Evolutionary conservation across 2,113 vertebrate species (phyloP), one percentile per base, ranked within the genome.

Genomic region (Larimichthys crocea): DNA sequence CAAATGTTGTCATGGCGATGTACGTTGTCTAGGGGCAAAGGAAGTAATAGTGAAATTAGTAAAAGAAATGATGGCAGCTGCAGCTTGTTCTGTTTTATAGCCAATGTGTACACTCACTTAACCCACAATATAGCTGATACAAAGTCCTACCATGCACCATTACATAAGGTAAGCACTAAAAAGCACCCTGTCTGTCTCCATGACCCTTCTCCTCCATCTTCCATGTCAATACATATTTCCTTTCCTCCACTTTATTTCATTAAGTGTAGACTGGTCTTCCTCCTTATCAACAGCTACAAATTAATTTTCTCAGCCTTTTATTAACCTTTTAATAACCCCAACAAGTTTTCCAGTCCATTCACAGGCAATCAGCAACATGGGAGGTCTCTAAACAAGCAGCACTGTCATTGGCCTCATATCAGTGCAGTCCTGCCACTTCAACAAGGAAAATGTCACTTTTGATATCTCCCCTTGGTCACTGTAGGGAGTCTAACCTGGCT

Each of bases 381-480:
- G 85, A 84, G 91, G 82, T 80, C 82, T 80, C 80, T 89, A 80
- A 88, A 59, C 69, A 79, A 72, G 82, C 78, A 64, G 83, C 80
- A 17, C 79, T 56, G 86, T 80, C 86, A 49, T 81, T 66, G 70
- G 86, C 77, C 83, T 85, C 84, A 86, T 88, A 90, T 91, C 88
- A 91, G 76, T 46, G 86, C 80, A 70, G 85, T 66, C 40, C 77
- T 64, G 87, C 80, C 80, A 83, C 82, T 90, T 87, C 78, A 80
- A 91, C 84, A 69, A 66, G 79, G 85, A 72, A 89, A 88, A 88
- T 90, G 91, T 88, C 91, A 90, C 88, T 89, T 83, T 85, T 89
- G 87, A 93, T 90, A 86, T 84, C 89, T 89, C 79, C 90, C 86
- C 62, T 64, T 73, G 89, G 89, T 89, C 86, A 89, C 68, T 22